Conservation (phyloP, 2,797 vertebrate genomes). For the Epinephelus awoara region DNA sequence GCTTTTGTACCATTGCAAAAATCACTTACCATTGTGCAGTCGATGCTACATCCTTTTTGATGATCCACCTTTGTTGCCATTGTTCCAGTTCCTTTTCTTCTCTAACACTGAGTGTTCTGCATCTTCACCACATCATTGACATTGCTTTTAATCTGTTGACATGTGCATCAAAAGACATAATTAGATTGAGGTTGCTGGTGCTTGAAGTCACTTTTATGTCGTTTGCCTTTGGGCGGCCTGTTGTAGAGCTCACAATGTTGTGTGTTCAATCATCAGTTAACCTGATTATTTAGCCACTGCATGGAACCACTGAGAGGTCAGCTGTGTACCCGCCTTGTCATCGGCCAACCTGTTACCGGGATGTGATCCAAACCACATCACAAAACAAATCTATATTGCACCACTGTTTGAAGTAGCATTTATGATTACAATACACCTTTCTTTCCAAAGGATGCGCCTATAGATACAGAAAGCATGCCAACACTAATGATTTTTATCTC, state of each 20-base stretch:
- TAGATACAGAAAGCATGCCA: slow-evolving; percentile 40
- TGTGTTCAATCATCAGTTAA: slow-evolving; percentile 62
- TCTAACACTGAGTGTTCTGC: slow-evolving; percentile 1
- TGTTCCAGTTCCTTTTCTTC: slow-evolving; percentile 36
- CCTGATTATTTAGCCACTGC: slow-evolving; percentile 67
- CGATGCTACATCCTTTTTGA: slow-evolving; percentile 33
- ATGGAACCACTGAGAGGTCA: slow-evolving; percentile 39
- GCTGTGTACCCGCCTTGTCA: slow-evolving; percentile 5
- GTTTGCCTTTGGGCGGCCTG: slow-evolving; percentile 58
- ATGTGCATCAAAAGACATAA: slow-evolving; percentile 47
- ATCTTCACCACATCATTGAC: slow-evolving; percentile 30
- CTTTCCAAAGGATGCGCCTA: slow-evolving; percentile 17
- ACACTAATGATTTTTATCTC: slow-evolving; percentile 58
- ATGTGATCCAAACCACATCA: slow-evolving; percentile 44
- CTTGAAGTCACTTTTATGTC: slow-evolving; percentile 36
- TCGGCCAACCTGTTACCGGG: slow-evolving; percentile 32
- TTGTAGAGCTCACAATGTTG: slow-evolving; percentile 47
- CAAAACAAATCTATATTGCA: slow-evolving; percentile 48
- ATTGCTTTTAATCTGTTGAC: slow-evolving; percentile 42
- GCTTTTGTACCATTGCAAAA: slow-evolving; percentile 5
- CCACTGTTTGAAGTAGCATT: slow-evolving; percentile 28
- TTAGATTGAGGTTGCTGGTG: slow-evolving; percentile 29
- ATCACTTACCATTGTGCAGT: slow-evolving; percentile 5
- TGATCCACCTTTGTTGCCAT: slow-evolving; percentile 48
- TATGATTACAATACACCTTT: slow-evolving; percentile 8